Evolutionary conservation across 2,888 invertebrate species (phyloP), one percentile per base, ranked within the genome.

Genomic region (Apocheima hispidaria): DNA sequence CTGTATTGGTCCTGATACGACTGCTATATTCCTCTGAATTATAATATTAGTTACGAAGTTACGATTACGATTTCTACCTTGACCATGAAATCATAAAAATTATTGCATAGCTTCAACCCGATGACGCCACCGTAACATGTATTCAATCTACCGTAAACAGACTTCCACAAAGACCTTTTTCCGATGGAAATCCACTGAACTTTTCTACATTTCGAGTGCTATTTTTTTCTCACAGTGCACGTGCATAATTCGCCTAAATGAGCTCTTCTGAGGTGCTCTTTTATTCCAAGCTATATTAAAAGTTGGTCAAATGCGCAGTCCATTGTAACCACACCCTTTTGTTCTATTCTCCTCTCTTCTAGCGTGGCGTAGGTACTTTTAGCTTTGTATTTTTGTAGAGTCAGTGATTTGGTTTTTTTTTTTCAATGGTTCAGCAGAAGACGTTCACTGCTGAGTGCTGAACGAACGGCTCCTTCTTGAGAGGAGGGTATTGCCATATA

Each of bases 161-260:
- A 18, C 10, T n/a, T 12, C 23, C 14, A 9, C 26, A 44, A 44
- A 44, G 16, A 14, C 26, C 43, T 44, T 44, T 26, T 26, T 26
- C 20, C 1, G 1, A 26, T 12, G n/a, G 6, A 44, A 26, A 10
- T 44, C 9, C 26, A 26, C 26, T 18, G 40, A n/a, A n/a, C n/a
- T n/a, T 26, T 44, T 9, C 9, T 10, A 14, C 26, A 7, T 43
- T 14, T 10, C 26, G 26, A 16, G 16, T 14, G 14, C 26, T 16
- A 44, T 26, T 26, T 14, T n/a, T 43, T 46, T 74, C 66, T 69
- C 74, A 69, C 72, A 73, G 70, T 78, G 80, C 81, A 81, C 78
- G 77, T 76, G 81, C 79, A 82, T 86, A 86, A 84, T 87, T 86
- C 83, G 78, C 75, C 82, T 81, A 86, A 87, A 87, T 86, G 86